These are phyloP conservation scores for Aleadryas rufinucha DNA, from an alignment of 2,113 vertebrate genomes.

Conservation along the genomic window DNA sequence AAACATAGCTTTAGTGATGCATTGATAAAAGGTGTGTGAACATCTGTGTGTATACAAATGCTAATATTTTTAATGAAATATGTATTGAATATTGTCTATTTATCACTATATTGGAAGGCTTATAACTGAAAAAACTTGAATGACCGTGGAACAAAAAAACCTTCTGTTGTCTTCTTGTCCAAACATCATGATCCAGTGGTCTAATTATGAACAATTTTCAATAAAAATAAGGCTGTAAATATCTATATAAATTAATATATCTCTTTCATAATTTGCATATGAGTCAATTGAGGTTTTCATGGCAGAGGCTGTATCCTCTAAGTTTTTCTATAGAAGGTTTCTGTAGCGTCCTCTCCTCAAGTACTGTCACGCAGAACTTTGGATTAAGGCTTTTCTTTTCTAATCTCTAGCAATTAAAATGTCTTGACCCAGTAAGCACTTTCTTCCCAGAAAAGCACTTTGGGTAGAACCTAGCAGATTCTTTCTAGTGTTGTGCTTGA, in stretches of 20 bases:
- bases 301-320: neutral
- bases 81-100: neutral
- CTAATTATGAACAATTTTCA: neutral
- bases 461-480: neutral
- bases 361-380: neutral
- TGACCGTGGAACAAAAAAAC: neutral
- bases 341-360: neutral
- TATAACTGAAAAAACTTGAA: neutral
- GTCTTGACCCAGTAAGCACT: neutral
- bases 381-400: neutral
- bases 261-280: neutral
- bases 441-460: neutral
- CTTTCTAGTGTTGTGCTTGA: neutral
- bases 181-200: neutral
- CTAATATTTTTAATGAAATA: neutral
- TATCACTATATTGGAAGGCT: neutral
- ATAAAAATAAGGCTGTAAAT: neutral
- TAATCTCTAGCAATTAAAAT: neutral
- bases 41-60: neutral
- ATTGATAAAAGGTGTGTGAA: neutral
- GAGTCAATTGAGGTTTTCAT: neutral
- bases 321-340: neutral
- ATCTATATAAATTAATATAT: neutral
- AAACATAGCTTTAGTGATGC: neutral
- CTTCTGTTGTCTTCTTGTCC: neutral